Evolutionary conservation across 2,113 vertebrate species (phyloP), one percentile per base, ranked within the genome.

Genomic region (Corythoichthys haematopterus): DNA sequence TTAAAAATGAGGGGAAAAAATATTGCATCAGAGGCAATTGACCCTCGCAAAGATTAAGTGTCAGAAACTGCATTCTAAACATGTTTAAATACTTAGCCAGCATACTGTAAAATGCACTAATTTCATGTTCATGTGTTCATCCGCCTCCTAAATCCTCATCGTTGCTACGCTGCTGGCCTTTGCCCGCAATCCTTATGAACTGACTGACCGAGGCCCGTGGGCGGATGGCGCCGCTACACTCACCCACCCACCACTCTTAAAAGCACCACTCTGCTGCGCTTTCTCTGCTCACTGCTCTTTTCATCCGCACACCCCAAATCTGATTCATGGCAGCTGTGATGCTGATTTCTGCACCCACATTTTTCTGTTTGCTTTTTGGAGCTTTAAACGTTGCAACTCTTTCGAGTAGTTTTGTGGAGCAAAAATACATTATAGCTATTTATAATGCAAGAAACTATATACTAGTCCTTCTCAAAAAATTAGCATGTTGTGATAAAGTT

Each of bases 141-240:
- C 61, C 60, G 63, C 71, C 67, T 51, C 52, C 81, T 84, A 66
- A 2, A 43, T 33, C 65, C 69, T 75, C 65, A 67, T 52, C 7
- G 68, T 76, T 76, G 69, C 74, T 78, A 75, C 37, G 65, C 80
- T 78, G 77, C 72, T 86, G 87, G 74, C 86, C 84, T 85, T 86
- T 83, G 79, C 74, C 77, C 83, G 84, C 77, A 67, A 74, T 69
- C 71, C 80, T 78, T 67, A 81, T 84, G 33, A 14, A 57, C 55
- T 36, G 55, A 35, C 11, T 85, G 80, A 80, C 81, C 72, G 77
- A 83, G 79, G 80, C 85, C 83, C 74, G 86, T 89, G 83, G 88
- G 86, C 72, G 75, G 79, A 76, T 53, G 78, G 70, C 65, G 56
- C 75, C n/a, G 83, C 84, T 82, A 77, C 80, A 88, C 83, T 88